A percentile compares a stretch with the other conserved stretches of the same genome.
These are phyloP conservation scores for Cyprinodon brontotheroides DNA, from an alignment of 2,113 vertebrate genomes.

Conservation along the genomic window DNA sequence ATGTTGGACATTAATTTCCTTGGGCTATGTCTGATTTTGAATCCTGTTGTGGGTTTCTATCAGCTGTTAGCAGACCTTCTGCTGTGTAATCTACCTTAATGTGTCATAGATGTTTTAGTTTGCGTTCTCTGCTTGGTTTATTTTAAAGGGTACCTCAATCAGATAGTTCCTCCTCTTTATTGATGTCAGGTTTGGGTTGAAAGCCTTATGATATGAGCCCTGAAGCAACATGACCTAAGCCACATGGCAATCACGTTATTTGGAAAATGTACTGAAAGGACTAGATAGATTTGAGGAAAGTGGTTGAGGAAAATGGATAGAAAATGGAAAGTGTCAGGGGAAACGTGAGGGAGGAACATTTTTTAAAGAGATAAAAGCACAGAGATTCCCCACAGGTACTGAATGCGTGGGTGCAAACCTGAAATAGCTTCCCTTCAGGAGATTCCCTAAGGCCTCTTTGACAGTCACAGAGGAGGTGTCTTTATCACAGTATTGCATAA, in stretches of 20 bases:
- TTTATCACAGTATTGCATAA: constrained; percentile 34
- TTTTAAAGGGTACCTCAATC: constrained; percentile 4
- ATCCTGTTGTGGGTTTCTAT: constrained; percentile 11
- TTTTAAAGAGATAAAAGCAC: constrained; percentile 25
- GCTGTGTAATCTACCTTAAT: constrained; percentile 10
- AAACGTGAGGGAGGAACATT: constrained; percentile 21
- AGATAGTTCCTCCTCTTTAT: constrained; percentile 33
- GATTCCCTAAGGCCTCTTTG: constrained; percentile 41
- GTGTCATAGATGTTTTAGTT: constrained; percentile 21
- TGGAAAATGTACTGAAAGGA: constrained; percentile 11
- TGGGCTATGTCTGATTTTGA: background rate
- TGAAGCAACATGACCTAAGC: constrained; percentile 53
- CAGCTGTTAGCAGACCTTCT: constrained; percentile 10
- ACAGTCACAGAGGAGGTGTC: constrained; percentile 17
- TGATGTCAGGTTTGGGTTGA: constrained; percentile 41
- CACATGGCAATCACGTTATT: background rate
- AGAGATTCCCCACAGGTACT: constrained; percentile 29
- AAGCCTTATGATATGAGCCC: constrained; percentile 42
- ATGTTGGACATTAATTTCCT: background rate
- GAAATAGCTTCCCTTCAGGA: constrained; percentile 43
- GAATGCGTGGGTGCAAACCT: constrained; percentile 21
- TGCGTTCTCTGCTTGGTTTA: constrained; percentile 32
- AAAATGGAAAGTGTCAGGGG: constrained; percentile 34
- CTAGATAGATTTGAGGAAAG: constrained; percentile 9
- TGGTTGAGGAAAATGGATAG: constrained; percentile 37